A percentile compares a stretch with the other conserved stretches of the same genome.
phyloP scores from a whole-genome alignment of 2,888 invertebrate species.

The Ptilodon capucinus region DNA sequence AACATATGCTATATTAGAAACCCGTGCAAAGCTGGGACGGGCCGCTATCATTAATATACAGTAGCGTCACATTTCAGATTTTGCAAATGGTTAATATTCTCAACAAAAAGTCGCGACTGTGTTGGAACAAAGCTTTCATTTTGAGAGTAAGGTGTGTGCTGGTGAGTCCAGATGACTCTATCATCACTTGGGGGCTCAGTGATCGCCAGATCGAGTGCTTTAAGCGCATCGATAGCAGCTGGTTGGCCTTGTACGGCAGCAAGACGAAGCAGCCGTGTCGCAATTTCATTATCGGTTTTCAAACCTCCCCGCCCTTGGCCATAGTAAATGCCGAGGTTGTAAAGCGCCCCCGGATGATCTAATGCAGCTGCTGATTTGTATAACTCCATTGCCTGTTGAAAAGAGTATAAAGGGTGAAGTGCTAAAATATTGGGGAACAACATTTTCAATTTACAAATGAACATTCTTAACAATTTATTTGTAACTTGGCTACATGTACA shows the following conservation, averaged over 20 bases:
- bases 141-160: conserved; percentile 36
- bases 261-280: conserved; percentile 75
- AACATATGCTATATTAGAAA: too few relatives aligned
- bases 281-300: conserved; percentile 69
- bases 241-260: conserved; percentile 84
- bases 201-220: conserved; percentile 49
- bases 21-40: too few relatives aligned
- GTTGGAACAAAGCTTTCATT: conserved; percentile 52
- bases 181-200: conserved; percentile 37
- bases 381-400: conserved; percentile 84
- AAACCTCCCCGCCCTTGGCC: conserved; percentile 85
- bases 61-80: conserved; percentile 43
- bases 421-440: background rate
- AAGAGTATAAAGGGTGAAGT: conserved; percentile 4
- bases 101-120: conserved; percentile 61
- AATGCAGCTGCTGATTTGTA: conserved; percentile 84
- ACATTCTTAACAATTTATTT: too few relatives aligned
- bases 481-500: too few relatives aligned
- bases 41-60: conserved; percentile 40
- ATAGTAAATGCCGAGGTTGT: conserved; percentile 87
- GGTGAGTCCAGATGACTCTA: conserved; percentile 43
- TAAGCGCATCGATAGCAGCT: conserved; percentile 81
- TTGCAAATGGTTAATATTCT: conserved; percentile 53
- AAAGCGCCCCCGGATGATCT: conserved; percentile 86
- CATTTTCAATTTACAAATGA: too few relatives aligned